A percentile compares a stretch with the other conserved stretches of the same genome.
phyloP scores from a whole-genome alignment of 1,140 invertebrate species.

The Drosophila santomea region DNA sequence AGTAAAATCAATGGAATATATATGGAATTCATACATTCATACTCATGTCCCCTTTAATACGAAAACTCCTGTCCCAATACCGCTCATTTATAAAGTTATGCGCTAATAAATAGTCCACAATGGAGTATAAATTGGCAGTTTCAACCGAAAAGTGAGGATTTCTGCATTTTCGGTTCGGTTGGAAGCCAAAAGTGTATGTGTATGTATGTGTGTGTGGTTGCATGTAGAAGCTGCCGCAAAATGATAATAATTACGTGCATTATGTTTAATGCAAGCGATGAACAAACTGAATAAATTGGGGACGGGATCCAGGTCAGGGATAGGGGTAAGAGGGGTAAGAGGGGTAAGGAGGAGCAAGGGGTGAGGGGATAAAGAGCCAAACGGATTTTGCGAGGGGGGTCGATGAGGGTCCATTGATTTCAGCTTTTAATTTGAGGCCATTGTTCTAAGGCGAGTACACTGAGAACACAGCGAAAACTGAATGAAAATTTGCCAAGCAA shows the following conservation, averaged over 20 bases:
- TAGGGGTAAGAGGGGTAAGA: too few species aligned
- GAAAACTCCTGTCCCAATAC: constrained; percentile 17
- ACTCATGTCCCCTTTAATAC: constrained; percentile 26
- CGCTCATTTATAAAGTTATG: constrained; percentile 72
- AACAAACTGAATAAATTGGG: constrained; percentile 32
- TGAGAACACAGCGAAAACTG: neutral
- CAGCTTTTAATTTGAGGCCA: constrained; percentile 77
- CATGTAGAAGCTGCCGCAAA: constrained; percentile 65
- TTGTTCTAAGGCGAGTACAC: constrained; percentile 69
- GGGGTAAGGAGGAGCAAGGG: too few species aligned
- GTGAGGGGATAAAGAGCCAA: neutral
- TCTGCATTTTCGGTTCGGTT: neutral
- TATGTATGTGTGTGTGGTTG: neutral
- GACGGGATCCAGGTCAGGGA: neutral
- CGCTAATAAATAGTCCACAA: constrained; percentile 82
- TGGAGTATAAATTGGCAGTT: constrained; percentile 74
- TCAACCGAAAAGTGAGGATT: constrained; percentile 15
- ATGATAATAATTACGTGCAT: constrained; percentile 82
- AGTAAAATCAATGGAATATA: constrained; percentile 41
- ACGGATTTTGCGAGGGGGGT: neutral
- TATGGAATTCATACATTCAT: constrained; percentile 6
- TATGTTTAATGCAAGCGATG: constrained; percentile 73
- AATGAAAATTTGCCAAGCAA: neutral
- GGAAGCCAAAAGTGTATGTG: neutral
- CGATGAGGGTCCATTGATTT: constrained; percentile 69